A percentile compares a stretch with the other conserved stretches of the same genome.
These are phyloP conservation scores for Burhinus oedicnemus DNA, from an alignment of 2,113 vertebrate species.

Conservation along the genomic window DNA sequence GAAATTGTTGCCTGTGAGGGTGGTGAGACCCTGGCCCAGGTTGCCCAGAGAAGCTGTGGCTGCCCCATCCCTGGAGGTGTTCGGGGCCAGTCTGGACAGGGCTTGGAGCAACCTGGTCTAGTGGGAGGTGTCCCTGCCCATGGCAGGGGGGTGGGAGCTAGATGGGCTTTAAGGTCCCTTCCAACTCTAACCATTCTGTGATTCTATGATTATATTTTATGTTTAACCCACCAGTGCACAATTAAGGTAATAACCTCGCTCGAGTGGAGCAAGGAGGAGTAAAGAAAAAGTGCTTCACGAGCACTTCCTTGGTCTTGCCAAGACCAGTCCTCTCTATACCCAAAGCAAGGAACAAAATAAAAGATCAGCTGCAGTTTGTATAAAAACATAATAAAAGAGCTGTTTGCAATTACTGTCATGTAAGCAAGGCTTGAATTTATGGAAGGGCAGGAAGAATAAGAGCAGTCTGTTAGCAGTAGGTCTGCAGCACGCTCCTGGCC, in stretches of 20 bases:
- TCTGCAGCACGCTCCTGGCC: rapidly evolving
- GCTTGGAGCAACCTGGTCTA: background rate
- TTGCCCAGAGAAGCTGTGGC: background rate
- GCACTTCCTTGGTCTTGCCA: background rate
- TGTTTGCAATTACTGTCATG: background rate
- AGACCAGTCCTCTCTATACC: background rate
- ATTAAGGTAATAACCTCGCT: background rate
- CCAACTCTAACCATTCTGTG: too few relatives aligned
- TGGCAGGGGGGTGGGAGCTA: too few relatives aligned
- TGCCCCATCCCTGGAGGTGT: background rate
- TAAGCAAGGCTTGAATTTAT: background rate
- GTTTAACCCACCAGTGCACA: background rate
- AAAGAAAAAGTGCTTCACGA: background rate
- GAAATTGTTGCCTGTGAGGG: background rate
- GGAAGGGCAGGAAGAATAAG: background rate
- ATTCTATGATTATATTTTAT: background rate
- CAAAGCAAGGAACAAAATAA: background rate
- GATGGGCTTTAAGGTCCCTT: too few relatives aligned
- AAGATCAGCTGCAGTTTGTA: background rate
- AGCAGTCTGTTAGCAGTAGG: background rate
- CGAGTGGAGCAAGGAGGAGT: background rate
- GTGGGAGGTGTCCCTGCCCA: too few relatives aligned
- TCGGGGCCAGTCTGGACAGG: background rate
- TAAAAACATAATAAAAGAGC: background rate
- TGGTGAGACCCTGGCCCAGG: background rate